Evolutionary conservation across 1,140 invertebrate genomes (phyloP).

Genomic region (Drosophila busckii): DNA sequence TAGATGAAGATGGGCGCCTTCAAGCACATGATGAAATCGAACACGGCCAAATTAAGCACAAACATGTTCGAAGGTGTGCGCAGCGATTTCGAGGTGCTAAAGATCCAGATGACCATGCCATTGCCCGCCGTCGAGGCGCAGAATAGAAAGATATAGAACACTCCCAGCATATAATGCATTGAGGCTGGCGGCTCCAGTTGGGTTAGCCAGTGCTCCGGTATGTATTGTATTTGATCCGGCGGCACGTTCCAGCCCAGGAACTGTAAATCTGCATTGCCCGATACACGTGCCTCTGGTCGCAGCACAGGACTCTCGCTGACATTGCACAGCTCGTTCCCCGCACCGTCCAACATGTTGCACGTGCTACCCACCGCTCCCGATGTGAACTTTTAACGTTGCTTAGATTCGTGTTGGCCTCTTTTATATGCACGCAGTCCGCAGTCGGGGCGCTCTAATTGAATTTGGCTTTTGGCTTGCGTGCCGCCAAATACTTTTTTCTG

Average conservation of each 20-base stretch:
- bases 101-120: conserved; percentile 93
- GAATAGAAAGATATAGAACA: conserved; percentile 90
- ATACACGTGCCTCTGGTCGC: conserved; percentile 49
- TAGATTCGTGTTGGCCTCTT: conserved; percentile 3
- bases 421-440: conserved; percentile 26
- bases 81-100: conserved; percentile 86
- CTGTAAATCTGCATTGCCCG: conserved; percentile 69
- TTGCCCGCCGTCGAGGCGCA: conserved; percentile 89
- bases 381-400: conserved; percentile 15
- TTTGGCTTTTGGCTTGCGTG: conserved; percentile 54
- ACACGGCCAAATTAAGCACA: conserved; percentile 91
- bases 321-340: conserved; percentile 56
- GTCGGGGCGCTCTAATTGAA: conserved; percentile 41
- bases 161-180: conserved; percentile 89
- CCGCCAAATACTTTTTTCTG: conserved; percentile 51
- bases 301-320: conserved; percentile 52
- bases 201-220: conserved; percentile 90
- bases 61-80: conserved; percentile 94
- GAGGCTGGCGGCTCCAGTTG: conserved; percentile 89
- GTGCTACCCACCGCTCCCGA: conserved; percentile 3
- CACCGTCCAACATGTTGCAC: conserved; percentile 13
- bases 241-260: conserved; percentile 89
- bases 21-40: conserved; percentile 92
- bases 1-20: conserved; percentile 93
- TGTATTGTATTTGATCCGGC: conserved; percentile 85